phyloP scores from a whole-genome alignment of 2,113 vertebrate genomes.

The Spermophilus dauricus region DNA sequence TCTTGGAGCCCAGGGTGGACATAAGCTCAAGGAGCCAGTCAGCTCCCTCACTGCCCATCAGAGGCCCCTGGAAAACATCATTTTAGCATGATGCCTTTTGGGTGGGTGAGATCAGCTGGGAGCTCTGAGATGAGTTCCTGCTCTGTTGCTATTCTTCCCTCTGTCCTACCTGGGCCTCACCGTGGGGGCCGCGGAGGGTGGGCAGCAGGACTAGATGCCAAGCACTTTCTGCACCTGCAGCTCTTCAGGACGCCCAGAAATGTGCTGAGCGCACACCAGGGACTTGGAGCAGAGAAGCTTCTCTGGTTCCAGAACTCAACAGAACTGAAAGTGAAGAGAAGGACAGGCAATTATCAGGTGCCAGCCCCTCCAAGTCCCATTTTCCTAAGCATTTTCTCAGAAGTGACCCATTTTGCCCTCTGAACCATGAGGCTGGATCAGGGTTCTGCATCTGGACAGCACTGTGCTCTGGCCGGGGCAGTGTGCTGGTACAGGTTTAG shows the following conservation, averaged over 20 bases:
- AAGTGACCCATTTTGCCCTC: background rate
- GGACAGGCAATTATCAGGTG: background rate
- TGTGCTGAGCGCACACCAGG: background rate
- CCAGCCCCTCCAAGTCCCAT: background rate
- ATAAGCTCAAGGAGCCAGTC: background rate
- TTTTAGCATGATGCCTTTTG: background rate
- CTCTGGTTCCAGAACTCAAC: background rate
- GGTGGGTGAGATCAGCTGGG: background rate
- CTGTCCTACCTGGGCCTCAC: background rate
- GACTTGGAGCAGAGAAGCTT: background rate
- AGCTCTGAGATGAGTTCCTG: background rate
- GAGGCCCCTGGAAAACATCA: background rate
- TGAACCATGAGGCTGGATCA: rapidly evolving
- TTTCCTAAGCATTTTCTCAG: background rate
- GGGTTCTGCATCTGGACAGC: rapidly evolving
- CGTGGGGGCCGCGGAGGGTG: rapidly evolving
- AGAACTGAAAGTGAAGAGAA: background rate
- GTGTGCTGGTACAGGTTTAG: rapidly evolving
- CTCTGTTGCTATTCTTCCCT: background rate
- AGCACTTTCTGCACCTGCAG: rapidly evolving
- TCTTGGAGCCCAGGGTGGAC: rapidly evolving
- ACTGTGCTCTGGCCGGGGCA: no score
- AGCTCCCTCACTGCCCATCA: rapidly evolving
- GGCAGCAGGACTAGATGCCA: rapidly evolving
- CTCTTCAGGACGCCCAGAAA: background rate